A percentile compares a stretch with the other conserved stretches of the same genome.
Evolutionary conservation across 2,888 invertebrate genomes (phyloP).

Genomic region (Torymus auratus): DNA sequence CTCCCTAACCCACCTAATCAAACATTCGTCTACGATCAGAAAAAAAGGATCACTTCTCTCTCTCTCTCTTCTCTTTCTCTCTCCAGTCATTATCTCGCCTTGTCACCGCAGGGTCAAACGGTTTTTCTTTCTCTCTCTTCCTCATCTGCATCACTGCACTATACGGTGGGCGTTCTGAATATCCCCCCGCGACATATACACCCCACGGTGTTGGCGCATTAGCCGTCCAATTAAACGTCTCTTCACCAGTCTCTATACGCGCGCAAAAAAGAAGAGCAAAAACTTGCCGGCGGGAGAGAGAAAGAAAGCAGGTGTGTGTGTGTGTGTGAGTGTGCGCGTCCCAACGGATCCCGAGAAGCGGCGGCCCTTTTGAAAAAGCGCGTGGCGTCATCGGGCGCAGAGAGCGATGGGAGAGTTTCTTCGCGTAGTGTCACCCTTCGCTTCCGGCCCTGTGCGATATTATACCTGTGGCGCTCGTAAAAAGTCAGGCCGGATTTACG

Average conservation of each 20-base stretch:
- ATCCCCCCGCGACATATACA: background rate
- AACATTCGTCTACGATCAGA: slow-evolving; percentile 21
- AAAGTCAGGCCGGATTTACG: slow-evolving; percentile 49
- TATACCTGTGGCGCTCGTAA: slow-evolving; percentile 41
- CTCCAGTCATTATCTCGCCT: slow-evolving; percentile 4
- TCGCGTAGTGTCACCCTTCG: slow-evolving; percentile 39
- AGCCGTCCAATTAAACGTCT: slow-evolving; percentile 45
- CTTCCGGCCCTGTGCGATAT: slow-evolving; percentile 27
- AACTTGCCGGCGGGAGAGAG: background rate
- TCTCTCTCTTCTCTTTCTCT: background rate
- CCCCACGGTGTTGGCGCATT: slow-evolving; percentile 15
- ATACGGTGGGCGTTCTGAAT: slow-evolving; percentile 43
- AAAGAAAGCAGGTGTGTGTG: too few relatives aligned
- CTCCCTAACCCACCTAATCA: slow-evolving; percentile 22
- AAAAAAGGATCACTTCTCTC: slow-evolving; percentile 9
- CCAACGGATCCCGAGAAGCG: background rate
- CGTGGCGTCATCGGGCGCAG: slow-evolving; percentile 30
- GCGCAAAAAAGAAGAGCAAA: slow-evolving; percentile 19
- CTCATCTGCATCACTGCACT: too few relatives aligned
- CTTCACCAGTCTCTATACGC: background rate
- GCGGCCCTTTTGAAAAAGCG: slow-evolving; percentile 15
- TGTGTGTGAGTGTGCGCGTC: background rate
- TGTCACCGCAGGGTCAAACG: slow-evolving; percentile 45
- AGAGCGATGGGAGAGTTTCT: background rate
- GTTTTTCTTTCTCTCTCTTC: slow-evolving; percentile 20